Percentiles rank a stretch among this genome's conserved stretches.
Evolutionary conservation across 2,888 invertebrate genomes (phyloP).

Genomic region (Sicus ferrugineus): DNA sequence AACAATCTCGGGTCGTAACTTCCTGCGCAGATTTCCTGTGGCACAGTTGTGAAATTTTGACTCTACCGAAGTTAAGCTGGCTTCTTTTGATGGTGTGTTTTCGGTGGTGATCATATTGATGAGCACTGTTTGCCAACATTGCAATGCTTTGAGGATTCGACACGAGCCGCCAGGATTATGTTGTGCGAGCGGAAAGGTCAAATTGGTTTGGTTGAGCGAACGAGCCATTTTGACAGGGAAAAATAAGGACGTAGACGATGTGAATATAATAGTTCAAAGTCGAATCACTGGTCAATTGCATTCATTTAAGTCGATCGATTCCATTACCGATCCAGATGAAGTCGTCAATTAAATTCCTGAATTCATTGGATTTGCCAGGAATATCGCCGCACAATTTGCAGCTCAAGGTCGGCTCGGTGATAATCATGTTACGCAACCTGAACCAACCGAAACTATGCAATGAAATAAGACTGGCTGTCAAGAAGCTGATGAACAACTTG

Average conservation of each 20-base stretch:
- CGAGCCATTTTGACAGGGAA: not conserved
- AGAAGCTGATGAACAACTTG: constrained; percentile 48
- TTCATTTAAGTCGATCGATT: not conserved
- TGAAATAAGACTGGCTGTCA: constrained; percentile 46
- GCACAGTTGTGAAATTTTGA: too few relatives aligned
- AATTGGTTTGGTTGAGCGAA: too few relatives aligned
- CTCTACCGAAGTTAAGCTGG: too few relatives aligned
- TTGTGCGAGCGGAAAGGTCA: too few relatives aligned
- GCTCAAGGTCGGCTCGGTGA: constrained; percentile 30
- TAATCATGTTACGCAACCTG: constrained; percentile 34
- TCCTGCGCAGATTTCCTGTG: too few relatives aligned
- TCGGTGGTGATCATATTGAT: too few relatives aligned
- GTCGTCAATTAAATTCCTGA: constrained; percentile 35
- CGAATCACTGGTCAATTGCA: not conserved
- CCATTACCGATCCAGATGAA: too few relatives aligned
- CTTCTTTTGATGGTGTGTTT: too few relatives aligned
- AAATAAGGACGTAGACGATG: not conserved
- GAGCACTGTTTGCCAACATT: too few relatives aligned
- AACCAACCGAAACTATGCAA: constrained; percentile 39
- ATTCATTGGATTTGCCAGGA: constrained; percentile 44
- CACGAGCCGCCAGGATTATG: too few relatives aligned
- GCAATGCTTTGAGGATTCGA: too few relatives aligned
- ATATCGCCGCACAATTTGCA: constrained; percentile 33
- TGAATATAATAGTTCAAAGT: not conserved
- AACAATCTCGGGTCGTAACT: too few relatives aligned